A percentile compares a stretch with the other conserved stretches of the same genome.
Conservation (phyloP, 2,888 invertebrate genomes). For the Melanostoma scalare region DNA sequence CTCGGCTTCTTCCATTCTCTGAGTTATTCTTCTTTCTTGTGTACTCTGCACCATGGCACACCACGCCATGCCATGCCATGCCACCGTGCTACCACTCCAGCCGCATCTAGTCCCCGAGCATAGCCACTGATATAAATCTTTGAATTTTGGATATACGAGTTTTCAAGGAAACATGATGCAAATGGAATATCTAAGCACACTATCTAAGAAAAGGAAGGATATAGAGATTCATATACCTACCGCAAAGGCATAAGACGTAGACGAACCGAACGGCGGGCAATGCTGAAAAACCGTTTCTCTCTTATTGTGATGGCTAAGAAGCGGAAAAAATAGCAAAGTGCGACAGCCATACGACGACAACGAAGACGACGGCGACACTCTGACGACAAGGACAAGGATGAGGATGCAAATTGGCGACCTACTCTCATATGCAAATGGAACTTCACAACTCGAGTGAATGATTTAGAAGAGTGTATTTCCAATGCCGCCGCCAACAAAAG, state of each 20-base stretch:
- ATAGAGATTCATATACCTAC: conserved; percentile 59
- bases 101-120: neutral
- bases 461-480: conserved; percentile 66
- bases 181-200: conserved; percentile 70
- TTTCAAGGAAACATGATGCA: conserved; percentile 64
- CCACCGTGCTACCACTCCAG: neutral
- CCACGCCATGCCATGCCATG: neutral
- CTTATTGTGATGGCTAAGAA: conserved; percentile 42
- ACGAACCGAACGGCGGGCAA: neutral
- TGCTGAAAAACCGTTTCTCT: conserved; percentile 17
- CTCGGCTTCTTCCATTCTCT: conserved; percentile 18
- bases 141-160: conserved; percentile 62
- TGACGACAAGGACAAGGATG: conserved; percentile 56
- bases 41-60: conserved; percentile 4
- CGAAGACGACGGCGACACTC: conserved; percentile 36
- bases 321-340: conserved; percentile 58
- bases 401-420: conserved; percentile 69
- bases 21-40: conserved; percentile 16
- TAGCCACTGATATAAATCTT: conserved; percentile 63
- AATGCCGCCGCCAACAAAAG: conserved; percentile 28
- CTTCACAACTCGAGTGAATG: conserved; percentile 60
- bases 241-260: conserved; percentile 8
- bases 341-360: conserved; percentile 25
- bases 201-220: conserved; percentile 57
- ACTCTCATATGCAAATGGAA: conserved; percentile 72